Conservation (phyloP, 2,888 invertebrate species). For the Rotaria magnacalcarata region DNA sequence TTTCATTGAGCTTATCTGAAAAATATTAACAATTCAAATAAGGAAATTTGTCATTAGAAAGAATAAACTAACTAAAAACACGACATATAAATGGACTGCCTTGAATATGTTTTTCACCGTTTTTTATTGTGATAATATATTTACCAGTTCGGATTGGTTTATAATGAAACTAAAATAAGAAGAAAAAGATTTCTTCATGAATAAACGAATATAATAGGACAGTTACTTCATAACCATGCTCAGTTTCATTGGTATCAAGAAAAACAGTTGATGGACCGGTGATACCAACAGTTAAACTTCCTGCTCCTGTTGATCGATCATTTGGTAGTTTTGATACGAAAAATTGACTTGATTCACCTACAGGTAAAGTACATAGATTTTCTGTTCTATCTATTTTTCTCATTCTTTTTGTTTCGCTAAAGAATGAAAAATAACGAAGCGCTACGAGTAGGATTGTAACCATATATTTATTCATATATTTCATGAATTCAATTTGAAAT, state of each 20-base stretch:
- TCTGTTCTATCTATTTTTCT: neutral
- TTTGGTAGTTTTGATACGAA: conserved; percentile 8
- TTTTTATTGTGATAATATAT: neutral
- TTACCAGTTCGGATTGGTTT: neutral
- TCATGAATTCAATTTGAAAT: too few species aligned
- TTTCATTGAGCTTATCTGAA: conserved; percentile 15
- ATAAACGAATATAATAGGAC: too few species aligned
- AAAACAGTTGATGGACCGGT: conserved; percentile 24
- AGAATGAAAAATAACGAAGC: conserved; percentile 37
- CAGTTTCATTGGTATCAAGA: conserved; percentile 3
- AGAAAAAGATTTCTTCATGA: too few species aligned
- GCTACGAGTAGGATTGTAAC: conserved; percentile 66
- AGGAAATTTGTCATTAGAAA: neutral
- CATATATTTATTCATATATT: conserved; percentile 48
- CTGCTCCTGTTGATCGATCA: neutral
- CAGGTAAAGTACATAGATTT: too few species aligned
- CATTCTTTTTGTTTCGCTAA: neutral
- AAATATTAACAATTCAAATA: neutral
- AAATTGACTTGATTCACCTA: conserved; percentile 14
- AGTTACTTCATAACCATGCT: conserved; percentile 17
- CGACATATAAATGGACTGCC: conserved; percentile 34
- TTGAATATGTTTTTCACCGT: conserved; percentile 8
- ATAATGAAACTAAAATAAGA: neutral
- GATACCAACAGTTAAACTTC: neutral
- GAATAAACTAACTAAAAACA: neutral